Base-by-base conservation (phyloP, 2,797 vertebrate species). In the Miichthys miiuy region DNA sequence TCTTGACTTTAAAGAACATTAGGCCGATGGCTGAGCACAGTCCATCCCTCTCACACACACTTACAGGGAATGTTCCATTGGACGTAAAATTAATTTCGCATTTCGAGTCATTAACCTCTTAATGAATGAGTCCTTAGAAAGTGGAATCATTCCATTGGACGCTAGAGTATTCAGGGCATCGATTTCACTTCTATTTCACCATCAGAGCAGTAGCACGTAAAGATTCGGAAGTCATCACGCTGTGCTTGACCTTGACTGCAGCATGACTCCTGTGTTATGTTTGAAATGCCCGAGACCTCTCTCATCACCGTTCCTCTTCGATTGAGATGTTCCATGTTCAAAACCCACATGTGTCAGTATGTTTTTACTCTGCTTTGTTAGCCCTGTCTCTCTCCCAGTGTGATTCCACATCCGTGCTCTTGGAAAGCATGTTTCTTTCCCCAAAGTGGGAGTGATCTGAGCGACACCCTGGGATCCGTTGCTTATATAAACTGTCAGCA, bases 1-100 rank as follows among this genome's bases (percentile, higher is more conserved):
- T 89, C 79, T 86, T 77, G 81, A 81, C 85, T 82, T 84, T 81
- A 63, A 77, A 80, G 87, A 88, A 80, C 90, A 90, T 93, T 93
- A 88, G 79, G 77, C 79, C 51, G 57, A 79, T 70, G 77, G 54
- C 79, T 82, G 76, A 81, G 62, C 64, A 56, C 84, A 20, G 74
- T 27, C 78, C 79, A 21, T 83, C 72, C 63, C 70, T 72, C 71
- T 62, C 68, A 27, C 76, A 63, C 76, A 52, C 76, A 65, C 74
- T 81, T 60, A 18, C 17, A 27, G 42, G 42, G 65, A 83, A 76
- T 74, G 80, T 89, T 82, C 30, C 76, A 47, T 21, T 50, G 70
- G 78, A 91, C 41, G 73, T 86, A 65, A 81, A 91, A 91, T 90
- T 84, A 81, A 92, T 90, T 89, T 88, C 55, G 47, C 68, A 84